These are phyloP conservation scores for Dicrurus megarhynchus DNA, from an alignment of 2,113 vertebrate species.

Conservation along the genomic window DNA sequence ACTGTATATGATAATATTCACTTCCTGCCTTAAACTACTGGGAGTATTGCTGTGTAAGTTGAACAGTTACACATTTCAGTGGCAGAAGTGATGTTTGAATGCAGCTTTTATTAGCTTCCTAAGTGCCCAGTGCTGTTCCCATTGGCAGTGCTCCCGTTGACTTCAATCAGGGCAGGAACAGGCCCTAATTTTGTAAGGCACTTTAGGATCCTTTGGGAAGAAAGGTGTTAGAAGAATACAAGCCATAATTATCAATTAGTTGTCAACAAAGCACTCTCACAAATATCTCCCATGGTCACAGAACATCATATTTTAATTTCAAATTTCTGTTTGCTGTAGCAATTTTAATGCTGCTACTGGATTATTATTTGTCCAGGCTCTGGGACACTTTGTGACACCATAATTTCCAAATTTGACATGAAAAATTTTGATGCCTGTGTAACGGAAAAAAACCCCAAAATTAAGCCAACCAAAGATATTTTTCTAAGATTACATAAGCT, in stretches of 20 bases:
- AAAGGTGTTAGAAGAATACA: slow-evolving; percentile 49
- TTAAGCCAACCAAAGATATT: fast-evolving
- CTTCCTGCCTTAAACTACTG: slow-evolving; percentile 9
- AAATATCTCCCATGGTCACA: neutral
- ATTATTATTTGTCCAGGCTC: neutral
- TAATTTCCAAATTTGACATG: neutral
- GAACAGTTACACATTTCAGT: slow-evolving; percentile 44
- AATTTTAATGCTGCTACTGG: neutral
- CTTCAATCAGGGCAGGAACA: slow-evolving; percentile 55
- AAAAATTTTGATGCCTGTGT: neutral
- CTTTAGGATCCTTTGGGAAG: slow-evolving; percentile 47
- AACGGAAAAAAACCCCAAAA: neutral
- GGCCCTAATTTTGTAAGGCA: slow-evolving; percentile 55
- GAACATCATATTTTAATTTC: slow-evolving; percentile 13
- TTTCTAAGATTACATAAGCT: neutral
- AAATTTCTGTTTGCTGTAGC: neutral
- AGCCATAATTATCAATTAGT: slow-evolving; percentile 13
- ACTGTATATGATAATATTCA: neutral
- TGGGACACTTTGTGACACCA: neutral
- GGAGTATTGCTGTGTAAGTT: slow-evolving; percentile 8
- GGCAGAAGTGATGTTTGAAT: slow-evolving; percentile 42
- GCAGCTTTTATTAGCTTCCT: slow-evolving; percentile 57
- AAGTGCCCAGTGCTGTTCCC: slow-evolving; percentile 47
- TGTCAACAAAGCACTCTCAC: slow-evolving; percentile 26
- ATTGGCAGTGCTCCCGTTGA: slow-evolving; percentile 54